Conservation (phyloP, 2,113 vertebrate genomes). For the Calyptommatus sinebrachiatus region DNA sequence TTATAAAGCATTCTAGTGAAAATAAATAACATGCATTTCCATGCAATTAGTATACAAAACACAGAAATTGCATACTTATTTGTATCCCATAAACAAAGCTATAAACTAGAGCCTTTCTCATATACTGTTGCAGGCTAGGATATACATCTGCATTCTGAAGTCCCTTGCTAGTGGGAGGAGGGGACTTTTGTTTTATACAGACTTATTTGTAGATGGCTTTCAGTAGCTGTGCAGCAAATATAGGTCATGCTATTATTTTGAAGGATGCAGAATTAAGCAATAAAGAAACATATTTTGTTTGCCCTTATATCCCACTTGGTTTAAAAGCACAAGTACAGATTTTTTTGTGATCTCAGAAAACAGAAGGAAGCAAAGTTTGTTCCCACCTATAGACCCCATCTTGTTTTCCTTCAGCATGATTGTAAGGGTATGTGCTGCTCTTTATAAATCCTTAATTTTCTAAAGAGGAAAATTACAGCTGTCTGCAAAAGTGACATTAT, state of each 20-base stretch:
- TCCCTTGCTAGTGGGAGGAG: constrained; percentile 29
- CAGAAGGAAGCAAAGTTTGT: background rate
- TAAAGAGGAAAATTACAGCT: constrained; percentile 19
- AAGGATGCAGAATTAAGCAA: constrained; percentile 48
- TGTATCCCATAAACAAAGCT: constrained; percentile 44
- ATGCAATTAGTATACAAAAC: constrained; percentile 53
- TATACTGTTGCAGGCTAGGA: constrained; percentile 44
- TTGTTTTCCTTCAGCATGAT: background rate
- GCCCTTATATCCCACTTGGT: constrained; percentile 15
- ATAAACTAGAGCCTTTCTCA: constrained; percentile 49
- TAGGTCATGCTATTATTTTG: constrained; percentile 35
- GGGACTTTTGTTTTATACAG: constrained; percentile 23
- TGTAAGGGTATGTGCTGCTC: background rate
- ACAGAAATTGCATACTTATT: constrained; percentile 51
- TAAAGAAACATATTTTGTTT: constrained; percentile 38
- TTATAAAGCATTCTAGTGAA: constrained; percentile 18
- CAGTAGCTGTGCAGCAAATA: constrained; percentile 39
- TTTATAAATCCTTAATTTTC: constrained; percentile 9
- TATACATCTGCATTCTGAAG: constrained; percentile 49
- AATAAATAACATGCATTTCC: constrained; percentile 28
- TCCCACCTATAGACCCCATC: background rate
- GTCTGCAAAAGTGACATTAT: background rate
- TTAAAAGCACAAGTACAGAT: constrained; percentile 30
- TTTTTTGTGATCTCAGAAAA: constrained; percentile 9
- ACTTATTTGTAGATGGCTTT: constrained; percentile 34